phyloP scores from a whole-genome alignment of 1,140 invertebrate species.

The Diprion similis region DNA sequence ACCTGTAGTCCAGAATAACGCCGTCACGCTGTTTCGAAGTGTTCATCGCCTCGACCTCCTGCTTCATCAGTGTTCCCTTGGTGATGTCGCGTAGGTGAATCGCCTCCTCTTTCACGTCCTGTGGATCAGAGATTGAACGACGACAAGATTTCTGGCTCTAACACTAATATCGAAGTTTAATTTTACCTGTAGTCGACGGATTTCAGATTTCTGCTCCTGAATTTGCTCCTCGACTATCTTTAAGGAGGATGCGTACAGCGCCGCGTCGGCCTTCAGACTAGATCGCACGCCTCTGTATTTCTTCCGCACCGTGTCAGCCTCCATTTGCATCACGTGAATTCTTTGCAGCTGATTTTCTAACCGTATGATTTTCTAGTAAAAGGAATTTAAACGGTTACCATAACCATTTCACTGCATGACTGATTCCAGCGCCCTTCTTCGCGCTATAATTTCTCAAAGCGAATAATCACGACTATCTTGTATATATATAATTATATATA shows the following conservation, averaged over 20 bases:
- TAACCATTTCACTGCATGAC: too few species aligned
- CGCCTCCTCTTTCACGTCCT: slow-evolving; percentile 74
- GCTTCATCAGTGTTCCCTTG: slow-evolving; percentile 68
- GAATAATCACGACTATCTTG: too few species aligned
- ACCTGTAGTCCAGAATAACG: slow-evolving; percentile 65
- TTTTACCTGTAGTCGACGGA: slow-evolving; percentile 69
- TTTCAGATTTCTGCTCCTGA: slow-evolving; percentile 73
- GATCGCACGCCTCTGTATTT: slow-evolving; percentile 77
- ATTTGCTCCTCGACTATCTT: slow-evolving; percentile 71
- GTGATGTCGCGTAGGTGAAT: slow-evolving; percentile 71
- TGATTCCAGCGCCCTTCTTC: too few species aligned
- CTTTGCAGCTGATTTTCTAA: slow-evolving; percentile 75
- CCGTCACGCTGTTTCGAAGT: slow-evolving; percentile 69
- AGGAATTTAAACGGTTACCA: too few species aligned
- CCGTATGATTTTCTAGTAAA: slow-evolving; percentile 68
- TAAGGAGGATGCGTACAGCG: slow-evolving; percentile 76
- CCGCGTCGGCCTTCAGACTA: slow-evolving; percentile 73
- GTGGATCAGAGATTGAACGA: slow-evolving; percentile 14
- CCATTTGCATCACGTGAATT: slow-evolving; percentile 79
- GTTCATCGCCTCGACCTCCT: slow-evolving; percentile 71
- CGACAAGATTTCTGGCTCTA: background rate
- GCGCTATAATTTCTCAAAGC: too few species aligned
- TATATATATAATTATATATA: too few species aligned
- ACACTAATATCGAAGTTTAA: too few species aligned
- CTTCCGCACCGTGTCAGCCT: slow-evolving; percentile 78